Evolutionary conservation across 1,140 invertebrate species (phyloP), one percentile per base, ranked within the genome.

Genomic region (Apis dorsata): DNA sequence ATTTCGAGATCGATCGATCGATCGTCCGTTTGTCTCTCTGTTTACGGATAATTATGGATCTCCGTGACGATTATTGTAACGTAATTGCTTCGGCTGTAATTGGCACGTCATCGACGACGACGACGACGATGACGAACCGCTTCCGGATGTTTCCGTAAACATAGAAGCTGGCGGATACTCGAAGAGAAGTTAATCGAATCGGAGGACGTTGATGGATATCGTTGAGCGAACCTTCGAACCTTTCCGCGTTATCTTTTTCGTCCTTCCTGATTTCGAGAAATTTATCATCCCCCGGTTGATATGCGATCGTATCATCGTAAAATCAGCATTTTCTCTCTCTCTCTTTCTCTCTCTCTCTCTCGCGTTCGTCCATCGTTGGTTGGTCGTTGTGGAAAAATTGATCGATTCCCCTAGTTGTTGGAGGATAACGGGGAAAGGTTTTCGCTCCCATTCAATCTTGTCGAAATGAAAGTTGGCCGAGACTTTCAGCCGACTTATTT

Each of bases 21-120:
- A 8, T 2, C 34, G 2, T 44, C 2, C 1, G 15, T 8, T 11
- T 28, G 17, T 69, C 24, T 9, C n/a, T 9, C 21, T 62, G 57
- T 65, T 82, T 65, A 57, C 51, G n/a, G 69, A 83, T 79, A 66
- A 63, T 86, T 65, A 59, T 11, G 15, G 51, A 13, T 59, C 15
- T 28, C 19, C 63, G 62, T 51, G 34, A 70, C 12, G 34, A 17
- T 59, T 85, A 79, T 76, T 76, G 49, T 57, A 19, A 17, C n/a
- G 63, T 80, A 84, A 87, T 84, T 75, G 63, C 65, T 34, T 69
- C 55, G 55, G 63, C 44, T 70, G 34, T 79, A 79, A 83, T 86
- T 75, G 81, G 34, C 49, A 19, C 24, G 72, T 4, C n/a, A 60
- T 51, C 15, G n/a, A 9, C 9, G 51, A 77, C 34, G 34, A 68